phyloP scores from a whole-genome alignment of 2,113 vertebrate genomes.

The Pristiophorus japonicus region DNA sequence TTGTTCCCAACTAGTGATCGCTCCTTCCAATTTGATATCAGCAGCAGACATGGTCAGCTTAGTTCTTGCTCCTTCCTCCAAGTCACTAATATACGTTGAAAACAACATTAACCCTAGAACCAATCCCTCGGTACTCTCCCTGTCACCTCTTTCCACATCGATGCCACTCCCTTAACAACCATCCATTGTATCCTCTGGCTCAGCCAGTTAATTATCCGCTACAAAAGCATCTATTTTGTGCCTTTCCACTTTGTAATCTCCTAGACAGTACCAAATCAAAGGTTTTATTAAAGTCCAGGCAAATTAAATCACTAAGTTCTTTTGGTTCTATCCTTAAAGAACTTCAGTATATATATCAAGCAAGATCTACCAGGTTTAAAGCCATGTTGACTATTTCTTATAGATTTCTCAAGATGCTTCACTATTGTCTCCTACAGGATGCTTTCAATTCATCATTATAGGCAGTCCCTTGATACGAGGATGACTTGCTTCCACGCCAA shows the following conservation, averaged over 20 bases:
- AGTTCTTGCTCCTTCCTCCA: too few species aligned
- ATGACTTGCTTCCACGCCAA: too few species aligned
- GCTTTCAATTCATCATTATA: too few species aligned
- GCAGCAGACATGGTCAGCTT: too few species aligned
- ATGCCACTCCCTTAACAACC: neutral
- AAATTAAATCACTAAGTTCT: neutral
- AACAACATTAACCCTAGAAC: too few species aligned
- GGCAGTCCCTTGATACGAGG: too few species aligned
- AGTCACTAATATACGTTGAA: too few species aligned
- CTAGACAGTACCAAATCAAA: neutral
- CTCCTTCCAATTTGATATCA: too few species aligned
- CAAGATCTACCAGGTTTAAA: neutral
- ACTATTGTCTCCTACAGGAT: neutral
- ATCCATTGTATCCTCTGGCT: neutral
- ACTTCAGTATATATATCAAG: neutral
- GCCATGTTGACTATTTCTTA: neutral
- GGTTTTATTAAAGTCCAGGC: neutral
- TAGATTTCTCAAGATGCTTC: neutral
- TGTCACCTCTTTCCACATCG: neutral
- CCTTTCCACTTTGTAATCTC: neutral
- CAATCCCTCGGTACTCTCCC: neutral
- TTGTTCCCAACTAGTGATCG: too few species aligned
- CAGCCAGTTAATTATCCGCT: neutral
- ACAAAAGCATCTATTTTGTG: neutral
- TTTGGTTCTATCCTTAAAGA: neutral